These are phyloP conservation scores for Tyrophagus putrescentiae DNA, from an alignment of 1,140 invertebrate species.

Conservation along the genomic window DNA sequence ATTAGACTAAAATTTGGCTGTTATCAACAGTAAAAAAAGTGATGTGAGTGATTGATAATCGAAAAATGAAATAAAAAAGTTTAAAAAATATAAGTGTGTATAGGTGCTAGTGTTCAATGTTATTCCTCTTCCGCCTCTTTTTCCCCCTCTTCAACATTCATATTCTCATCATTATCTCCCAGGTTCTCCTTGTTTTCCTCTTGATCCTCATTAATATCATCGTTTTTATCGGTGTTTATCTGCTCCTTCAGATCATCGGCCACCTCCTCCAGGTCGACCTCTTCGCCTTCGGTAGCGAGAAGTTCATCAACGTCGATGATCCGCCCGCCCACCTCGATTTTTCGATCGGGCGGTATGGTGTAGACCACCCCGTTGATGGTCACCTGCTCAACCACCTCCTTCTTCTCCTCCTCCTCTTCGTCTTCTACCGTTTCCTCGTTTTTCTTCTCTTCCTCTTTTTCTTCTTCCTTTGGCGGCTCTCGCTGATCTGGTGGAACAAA, in stretches of 20 bases:
- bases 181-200: conserved; percentile 31
- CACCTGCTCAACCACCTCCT: conserved; percentile 24
- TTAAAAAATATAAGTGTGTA: not conserved
- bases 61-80: no score
- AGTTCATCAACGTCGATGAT: conserved; percentile 19
- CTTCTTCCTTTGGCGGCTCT: conserved; percentile 19
- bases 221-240: not conserved
- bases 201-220: conserved; percentile 14
- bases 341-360: conserved; percentile 7
- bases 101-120: conserved; percentile 15
- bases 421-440: conserved; percentile 31
- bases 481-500: not conserved
- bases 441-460: conserved; percentile 31
- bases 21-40: no score
- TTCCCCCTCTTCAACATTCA: conserved; percentile 17
- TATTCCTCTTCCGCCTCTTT: conserved; percentile 18
- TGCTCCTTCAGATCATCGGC: conserved; percentile 6
- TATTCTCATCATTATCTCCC: conserved; percentile 30
- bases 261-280: conserved; percentile 9
- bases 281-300: not conserved
- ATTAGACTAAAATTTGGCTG: no score
- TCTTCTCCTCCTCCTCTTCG: conserved; percentile 29
- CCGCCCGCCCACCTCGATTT: conserved; percentile 4
- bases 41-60: no score
- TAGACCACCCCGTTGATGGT: conserved; percentile 5